Base-by-base conservation (phyloP, 1,140 invertebrate genomes). In the Heliothis virescens region DNA sequence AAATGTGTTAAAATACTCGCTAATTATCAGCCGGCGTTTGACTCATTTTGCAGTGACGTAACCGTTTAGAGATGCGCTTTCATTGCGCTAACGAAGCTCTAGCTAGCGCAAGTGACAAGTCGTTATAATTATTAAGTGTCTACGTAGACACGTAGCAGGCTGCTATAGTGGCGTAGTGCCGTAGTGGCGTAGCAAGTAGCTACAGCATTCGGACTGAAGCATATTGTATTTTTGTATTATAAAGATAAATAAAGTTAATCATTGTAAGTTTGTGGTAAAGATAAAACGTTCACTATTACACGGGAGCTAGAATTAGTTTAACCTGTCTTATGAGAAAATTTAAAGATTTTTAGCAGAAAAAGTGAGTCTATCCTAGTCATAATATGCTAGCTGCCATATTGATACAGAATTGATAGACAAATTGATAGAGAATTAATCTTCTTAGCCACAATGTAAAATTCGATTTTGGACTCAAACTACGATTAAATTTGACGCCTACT, bases 21-120 rank as follows among this genome's bases (percentile, higher is more conserved):
- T 71, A 53, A 52, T 71, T 71, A 71, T 50, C 48, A 48, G 1
- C 15, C 67, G 26, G 21, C 18, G 52, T 29, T 50, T 53, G 67
- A 71, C 13, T 71, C 21, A 18, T 52, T 29, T 71, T 18, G 21
- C 10, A 53, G 21, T 53, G 67, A 71, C 47, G 13, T 50, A 18
- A 29, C 16, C 48, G 48, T 48, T 53, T 16, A 53, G 67, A 71
- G 62, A 63, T 63, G 48, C 21, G 48, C 67, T 71, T 52, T 53
- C 18, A 71, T 50, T 2, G 41, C 48, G 67, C 67, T 71, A 52
- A 71, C 47, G 67, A 71, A 71, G 67, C 48, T 71, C 16, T 21
- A 50, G 16, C 7, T 41, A 41, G 34, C 34, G 34, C 34, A 41
- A 41, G 34, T 41, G 34, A 26, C 21, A 57, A 60, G 48, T 26